phyloP scores from a whole-genome alignment of 2,113 vertebrate genomes.

The Salvelinus namaycush region DNA sequence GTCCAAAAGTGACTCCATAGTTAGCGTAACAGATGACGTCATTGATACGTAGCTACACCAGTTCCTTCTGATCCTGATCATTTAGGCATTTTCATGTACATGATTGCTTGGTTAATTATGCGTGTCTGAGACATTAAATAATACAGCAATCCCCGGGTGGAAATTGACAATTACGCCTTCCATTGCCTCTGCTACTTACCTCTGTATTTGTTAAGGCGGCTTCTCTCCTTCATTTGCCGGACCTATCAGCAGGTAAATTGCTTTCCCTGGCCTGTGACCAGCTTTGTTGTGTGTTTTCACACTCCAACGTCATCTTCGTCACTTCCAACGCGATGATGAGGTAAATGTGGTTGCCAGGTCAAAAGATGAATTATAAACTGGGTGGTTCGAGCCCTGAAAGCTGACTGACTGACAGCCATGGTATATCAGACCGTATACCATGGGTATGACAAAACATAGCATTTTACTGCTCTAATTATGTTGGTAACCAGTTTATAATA shows the following conservation, averaged over 20 bases:
- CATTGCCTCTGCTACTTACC: constrained; percentile 21
- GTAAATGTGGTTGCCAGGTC: background rate
- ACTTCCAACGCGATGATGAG: background rate
- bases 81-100: too few species aligned
- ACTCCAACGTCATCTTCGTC: background rate
- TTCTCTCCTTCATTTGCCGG: constrained; percentile 29
- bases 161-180: constrained; percentile 46
- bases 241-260: constrained; percentile 58
- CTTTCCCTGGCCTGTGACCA: constrained; percentile 16
- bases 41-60: background rate
- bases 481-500: too few species aligned
- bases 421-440: too few species aligned
- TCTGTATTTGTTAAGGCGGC: constrained; percentile 26
- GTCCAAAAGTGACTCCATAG: background rate
- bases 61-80: too few species aligned
- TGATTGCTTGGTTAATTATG: constrained; percentile 1
- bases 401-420: too few species aligned
- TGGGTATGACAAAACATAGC: too few species aligned
- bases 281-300: background rate
- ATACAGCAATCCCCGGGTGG: constrained; percentile 17
- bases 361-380: background rate
- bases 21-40: background rate
- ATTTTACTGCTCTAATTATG: too few species aligned
- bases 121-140: constrained; percentile 30
- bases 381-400: background rate